Percentiles rank a stretch among this genome's conserved stretches.
These are phyloP conservation scores for Chesias legatella DNA, from an alignment of 2,888 invertebrate genomes.

Conservation along the genomic window DNA sequence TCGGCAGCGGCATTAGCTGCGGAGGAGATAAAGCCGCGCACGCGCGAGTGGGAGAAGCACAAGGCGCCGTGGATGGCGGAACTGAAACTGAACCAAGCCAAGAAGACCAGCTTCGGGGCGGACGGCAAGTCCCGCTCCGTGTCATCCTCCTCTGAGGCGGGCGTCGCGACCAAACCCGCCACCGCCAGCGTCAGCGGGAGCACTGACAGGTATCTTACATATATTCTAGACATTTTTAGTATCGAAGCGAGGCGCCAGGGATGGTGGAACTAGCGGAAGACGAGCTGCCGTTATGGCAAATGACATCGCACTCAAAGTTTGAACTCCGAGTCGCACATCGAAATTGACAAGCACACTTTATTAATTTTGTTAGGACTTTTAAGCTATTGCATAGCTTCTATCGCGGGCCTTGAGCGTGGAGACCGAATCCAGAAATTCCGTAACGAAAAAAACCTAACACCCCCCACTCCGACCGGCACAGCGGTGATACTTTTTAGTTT, in stretches of 20 bases:
- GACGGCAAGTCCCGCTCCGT: constrained; percentile 56
- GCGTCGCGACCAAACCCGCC: constrained; percentile 38
- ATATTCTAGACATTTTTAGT: background rate
- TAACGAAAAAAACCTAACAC: too few species aligned
- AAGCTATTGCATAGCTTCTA: too few species aligned
- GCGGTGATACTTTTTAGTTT: too few species aligned
- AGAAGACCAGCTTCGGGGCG: constrained; percentile 75
- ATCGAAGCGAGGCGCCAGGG: background rate
- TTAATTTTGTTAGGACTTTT: too few species aligned
- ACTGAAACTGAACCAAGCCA: constrained; percentile 88
- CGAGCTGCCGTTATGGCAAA: too few species aligned
- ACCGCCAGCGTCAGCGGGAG: constrained; percentile 58
- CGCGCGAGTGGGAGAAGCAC: constrained; percentile 86
- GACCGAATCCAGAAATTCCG: too few species aligned
- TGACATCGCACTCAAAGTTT: too few species aligned
- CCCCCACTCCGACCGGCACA: too few species aligned
- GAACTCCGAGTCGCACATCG: too few species aligned
- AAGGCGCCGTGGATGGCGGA: constrained; percentile 91
- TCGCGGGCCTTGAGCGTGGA: too few species aligned
- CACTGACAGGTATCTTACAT: constrained; percentile 55
- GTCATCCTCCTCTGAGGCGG: constrained; percentile 44
- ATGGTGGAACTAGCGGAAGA: too few species aligned
- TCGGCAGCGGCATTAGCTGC: constrained; percentile 46
- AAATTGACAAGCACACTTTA: too few species aligned
- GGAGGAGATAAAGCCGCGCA: constrained; percentile 81